Evolutionary conservation across 2,113 vertebrate species (phyloP), one percentile per base, ranked within the genome.

Genomic region (Crotalus horridus): DNA sequence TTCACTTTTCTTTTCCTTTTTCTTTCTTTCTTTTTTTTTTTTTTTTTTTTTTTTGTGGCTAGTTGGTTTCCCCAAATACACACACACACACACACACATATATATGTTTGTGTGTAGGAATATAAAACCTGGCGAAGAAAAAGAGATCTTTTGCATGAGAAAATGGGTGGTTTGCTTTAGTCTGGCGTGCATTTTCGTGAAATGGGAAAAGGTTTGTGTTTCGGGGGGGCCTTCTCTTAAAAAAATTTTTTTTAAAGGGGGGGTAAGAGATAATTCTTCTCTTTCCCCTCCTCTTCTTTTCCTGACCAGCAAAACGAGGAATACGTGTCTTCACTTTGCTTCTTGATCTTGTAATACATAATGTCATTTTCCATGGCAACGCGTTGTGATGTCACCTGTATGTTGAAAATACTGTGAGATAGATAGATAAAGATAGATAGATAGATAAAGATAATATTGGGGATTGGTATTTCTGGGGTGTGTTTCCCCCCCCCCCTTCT

Each of bases 311-410:
- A 86, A 91, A 88, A 55, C 29, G 13, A 59, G 87, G 87, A 55
- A 91, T 93, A 85, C 43, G 87, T 93, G n/a, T 85, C 69, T 93
- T 88, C 55, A 91, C 93, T 91, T 89, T 64, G 69, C 90, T 86
- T 64, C 69, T 91, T 89, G 87, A 86, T 91, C 90, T 89, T 89
- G 69, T 89, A 91, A 91, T 91, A 89, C 91, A 87, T 92, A 90
- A 91, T 92, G 93, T 90, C 51, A 29, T 92, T 94, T 92, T 87
- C 93, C 91, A 90, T 92, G 93, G 93, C 88, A 94, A 92, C 81
- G 51, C 88, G 39, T 90, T 87, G 58, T 94, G 93, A 94, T 94
- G 93, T 94, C 93, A 94, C 56, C 88, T 91, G 69, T 91, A 93
- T 93, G 93, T 89, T 91, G 87, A 91, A 93, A 89, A 89, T 74